phyloP scores from a whole-genome alignment of 2,113 vertebrate genomes.

The Oreochromis tanganicae region DNA sequence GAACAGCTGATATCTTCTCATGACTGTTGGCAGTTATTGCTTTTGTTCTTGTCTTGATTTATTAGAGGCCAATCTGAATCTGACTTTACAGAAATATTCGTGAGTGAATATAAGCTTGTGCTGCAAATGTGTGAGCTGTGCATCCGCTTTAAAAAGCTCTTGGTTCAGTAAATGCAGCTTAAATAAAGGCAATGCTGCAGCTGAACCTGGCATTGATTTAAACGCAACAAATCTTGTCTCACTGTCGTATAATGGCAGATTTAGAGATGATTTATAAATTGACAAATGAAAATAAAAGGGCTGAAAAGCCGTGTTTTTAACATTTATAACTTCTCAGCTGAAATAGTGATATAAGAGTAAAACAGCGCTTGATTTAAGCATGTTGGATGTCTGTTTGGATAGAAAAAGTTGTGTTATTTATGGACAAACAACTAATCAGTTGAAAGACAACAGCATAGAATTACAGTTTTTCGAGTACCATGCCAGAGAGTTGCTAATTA shows the following conservation, averaged over 20 bases:
- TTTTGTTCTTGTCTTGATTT: background rate
- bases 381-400: slow-evolving; percentile 7
- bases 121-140: background rate
- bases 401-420: slow-evolving; percentile 28
- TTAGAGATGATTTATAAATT: background rate
- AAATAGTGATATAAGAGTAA: slow-evolving; percentile 19
- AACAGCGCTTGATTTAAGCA: slow-evolving; percentile 1
- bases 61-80: background rate
- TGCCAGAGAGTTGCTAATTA: slow-evolving; percentile 63
- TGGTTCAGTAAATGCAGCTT: background rate
- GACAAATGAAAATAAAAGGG: background rate
- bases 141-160: background rate
- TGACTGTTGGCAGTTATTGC: background rate
- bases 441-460: slow-evolving; percentile 47
- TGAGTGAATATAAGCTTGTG: background rate
- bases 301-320: background rate
- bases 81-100: background rate
- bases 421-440: slow-evolving; percentile 45
- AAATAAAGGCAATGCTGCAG: background rate
- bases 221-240: background rate
- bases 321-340: background rate
- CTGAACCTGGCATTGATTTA: background rate
- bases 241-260: background rate
- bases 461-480: slow-evolving; percentile 40
- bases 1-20: background rate